phyloP scores from a whole-genome alignment of 2,888 invertebrate genomes.

The Tillus elongatus region DNA sequence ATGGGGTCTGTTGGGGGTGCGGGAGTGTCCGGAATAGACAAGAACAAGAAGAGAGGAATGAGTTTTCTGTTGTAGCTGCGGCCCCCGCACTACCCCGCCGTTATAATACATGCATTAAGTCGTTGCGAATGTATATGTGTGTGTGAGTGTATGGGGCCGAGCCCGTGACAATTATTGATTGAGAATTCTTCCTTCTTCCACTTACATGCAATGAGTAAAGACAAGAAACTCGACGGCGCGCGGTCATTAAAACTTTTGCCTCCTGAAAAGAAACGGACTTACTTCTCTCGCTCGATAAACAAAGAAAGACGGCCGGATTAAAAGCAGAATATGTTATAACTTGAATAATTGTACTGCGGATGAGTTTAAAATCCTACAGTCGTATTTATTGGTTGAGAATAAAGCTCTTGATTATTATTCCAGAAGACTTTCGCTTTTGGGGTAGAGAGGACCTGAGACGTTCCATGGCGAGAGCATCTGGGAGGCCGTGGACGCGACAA shows the following conservation, averaged over 20 bases:
- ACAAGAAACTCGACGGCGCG: slow-evolving; percentile 25
- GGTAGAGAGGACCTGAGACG: slow-evolving; percentile 13
- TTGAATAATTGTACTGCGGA: slow-evolving; percentile 43
- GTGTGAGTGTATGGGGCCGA: slow-evolving; percentile 24
- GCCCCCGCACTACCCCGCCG: too few relatives aligned
- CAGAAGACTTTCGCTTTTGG: slow-evolving; percentile 38
- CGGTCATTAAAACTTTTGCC: slow-evolving; percentile 43
- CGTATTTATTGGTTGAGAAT: slow-evolving; percentile 41
- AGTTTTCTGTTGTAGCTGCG: too few relatives aligned
- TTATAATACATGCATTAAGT: too few relatives aligned
- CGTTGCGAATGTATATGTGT: slow-evolving; percentile 13
- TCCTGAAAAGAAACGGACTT: slow-evolving; percentile 41
- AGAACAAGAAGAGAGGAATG: too few relatives aligned
- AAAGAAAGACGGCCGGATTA: slow-evolving; percentile 37
- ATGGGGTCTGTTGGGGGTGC: too few relatives aligned
- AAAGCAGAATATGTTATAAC: slow-evolving; percentile 42
- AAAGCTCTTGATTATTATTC: slow-evolving; percentile 40
- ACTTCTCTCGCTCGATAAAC: slow-evolving; percentile 38
- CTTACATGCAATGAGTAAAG: slow-evolving; percentile 40
- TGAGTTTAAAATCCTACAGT: slow-evolving; percentile 42
- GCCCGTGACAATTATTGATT: slow-evolving; percentile 61
- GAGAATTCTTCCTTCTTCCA: slow-evolving; percentile 54
- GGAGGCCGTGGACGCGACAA: slow-evolving; percentile 15
- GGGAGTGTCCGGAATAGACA: too few relatives aligned
- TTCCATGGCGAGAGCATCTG: too few relatives aligned